Conservation (phyloP, 2,113 vertebrate species). For the Rissa tridactyla region DNA sequence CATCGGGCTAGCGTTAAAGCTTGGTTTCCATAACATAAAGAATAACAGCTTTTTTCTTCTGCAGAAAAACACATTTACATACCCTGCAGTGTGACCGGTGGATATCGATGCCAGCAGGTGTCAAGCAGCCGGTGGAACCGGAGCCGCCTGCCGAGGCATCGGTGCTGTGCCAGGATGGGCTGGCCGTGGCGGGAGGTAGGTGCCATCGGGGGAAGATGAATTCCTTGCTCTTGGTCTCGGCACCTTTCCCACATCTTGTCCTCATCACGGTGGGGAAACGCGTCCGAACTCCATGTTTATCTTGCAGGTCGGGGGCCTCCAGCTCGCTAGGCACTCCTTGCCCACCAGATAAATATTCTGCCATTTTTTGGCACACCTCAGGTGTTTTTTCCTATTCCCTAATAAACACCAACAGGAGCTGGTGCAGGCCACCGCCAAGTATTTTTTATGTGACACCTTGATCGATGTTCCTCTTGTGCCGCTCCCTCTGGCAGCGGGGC, state of each 20-base stretch:
- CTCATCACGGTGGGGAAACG: rapidly evolving
- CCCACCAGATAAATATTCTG: not conserved
- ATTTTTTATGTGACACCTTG: constrained; percentile 14
- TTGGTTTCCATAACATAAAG: not conserved
- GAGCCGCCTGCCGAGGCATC: rapidly evolving
- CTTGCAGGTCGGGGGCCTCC: not conserved
- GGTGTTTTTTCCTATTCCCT: constrained; percentile 2
- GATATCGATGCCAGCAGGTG: not conserved
- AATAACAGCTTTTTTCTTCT: not conserved
- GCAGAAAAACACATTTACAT: not conserved
- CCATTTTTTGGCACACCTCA: not conserved
- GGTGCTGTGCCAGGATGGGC: not conserved
- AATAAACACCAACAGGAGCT: not conserved
- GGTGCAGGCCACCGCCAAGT: not conserved
- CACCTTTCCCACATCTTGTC: not conserved
- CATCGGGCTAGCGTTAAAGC: not conserved
- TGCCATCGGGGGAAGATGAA: not conserved
- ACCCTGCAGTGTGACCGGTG: rapidly evolving
- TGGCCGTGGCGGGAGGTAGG: rapidly evolving
- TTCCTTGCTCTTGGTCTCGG: not conserved
- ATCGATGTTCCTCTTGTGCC: not conserved
- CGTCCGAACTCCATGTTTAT: not conserved
- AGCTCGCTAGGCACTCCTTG: not conserved
- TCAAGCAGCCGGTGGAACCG: rapidly evolving
- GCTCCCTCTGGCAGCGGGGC: not conserved